Conservation (phyloP, 2,113 vertebrate species). For the Gadus macrocephalus region DNA sequence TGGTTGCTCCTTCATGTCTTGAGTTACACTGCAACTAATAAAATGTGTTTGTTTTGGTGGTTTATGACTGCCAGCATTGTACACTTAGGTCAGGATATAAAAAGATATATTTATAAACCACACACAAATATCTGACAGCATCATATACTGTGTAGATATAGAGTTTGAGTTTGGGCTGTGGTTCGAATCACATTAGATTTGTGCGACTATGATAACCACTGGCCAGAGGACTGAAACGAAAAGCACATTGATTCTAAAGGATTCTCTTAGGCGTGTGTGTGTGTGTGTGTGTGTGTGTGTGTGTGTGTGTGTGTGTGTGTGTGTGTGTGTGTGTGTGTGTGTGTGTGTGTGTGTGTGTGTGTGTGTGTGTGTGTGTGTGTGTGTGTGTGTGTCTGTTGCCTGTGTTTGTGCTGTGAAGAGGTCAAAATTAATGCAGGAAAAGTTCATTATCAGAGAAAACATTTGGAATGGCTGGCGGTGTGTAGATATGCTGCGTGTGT, state of each 20-base stretch:
- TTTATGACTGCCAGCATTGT: not conserved
- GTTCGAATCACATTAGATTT: conserved; percentile 25
- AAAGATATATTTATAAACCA: not conserved
- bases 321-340: not conserved
- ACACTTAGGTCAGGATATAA: not conserved
- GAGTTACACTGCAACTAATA: too few species aligned
- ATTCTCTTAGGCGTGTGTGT: conserved; percentile 27
- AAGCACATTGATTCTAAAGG: conserved; percentile 28
- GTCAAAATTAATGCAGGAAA: conserved; percentile 1
- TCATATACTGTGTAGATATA: not conserved
- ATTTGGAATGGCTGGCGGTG: conserved; percentile 5
- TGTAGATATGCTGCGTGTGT: conserved; percentile 11
- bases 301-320: too few species aligned
- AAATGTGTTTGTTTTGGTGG: not conserved
- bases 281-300: not conserved
- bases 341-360: conserved; percentile 8
- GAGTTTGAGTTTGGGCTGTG: not conserved
- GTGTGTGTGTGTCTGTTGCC: not conserved
- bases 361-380: conserved; percentile 16
- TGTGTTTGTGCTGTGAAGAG: not conserved
- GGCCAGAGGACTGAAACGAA: conserved; percentile 31
- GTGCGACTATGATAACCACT: conserved; percentile 31
- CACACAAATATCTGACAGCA: too few species aligned
- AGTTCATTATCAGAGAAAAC: conserved; percentile 44
- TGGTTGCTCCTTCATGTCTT: too few species aligned